A percentile compares a stretch with the other conserved stretches of the same genome.
phyloP scores from a whole-genome alignment of 1,140 invertebrate genomes.

The Neuroterus valhalla region DNA sequence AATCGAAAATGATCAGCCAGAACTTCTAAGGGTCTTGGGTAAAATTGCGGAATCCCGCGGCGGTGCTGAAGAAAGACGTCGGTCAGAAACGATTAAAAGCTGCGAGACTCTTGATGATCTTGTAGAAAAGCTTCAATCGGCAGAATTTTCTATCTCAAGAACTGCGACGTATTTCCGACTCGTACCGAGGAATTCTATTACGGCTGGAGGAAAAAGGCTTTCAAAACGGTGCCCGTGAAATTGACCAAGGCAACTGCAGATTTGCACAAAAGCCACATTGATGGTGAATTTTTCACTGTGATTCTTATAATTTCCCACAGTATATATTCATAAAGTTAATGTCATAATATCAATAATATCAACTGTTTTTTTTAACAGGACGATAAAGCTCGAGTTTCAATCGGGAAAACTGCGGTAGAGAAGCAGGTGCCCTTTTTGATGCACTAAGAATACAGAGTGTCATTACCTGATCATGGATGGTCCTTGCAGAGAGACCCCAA shows the following conservation, averaged over 20 bases:
- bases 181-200: conserved; percentile 33
- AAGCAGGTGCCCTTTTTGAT: conserved; percentile 61
- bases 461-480: conserved; percentile 61
- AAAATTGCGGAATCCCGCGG: conserved; percentile 43
- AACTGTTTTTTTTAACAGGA: conserved; percentile 49
- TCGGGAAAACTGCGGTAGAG: conserved; percentile 66
- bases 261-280: neutral
- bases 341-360: neutral
- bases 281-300: neutral
- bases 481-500: conserved; percentile 64
- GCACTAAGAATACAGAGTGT: conserved; percentile 65
- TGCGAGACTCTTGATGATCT: conserved; percentile 43
- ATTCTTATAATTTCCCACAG: no score
- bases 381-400: conserved; percentile 69
- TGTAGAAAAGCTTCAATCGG: conserved; percentile 13
- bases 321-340: no score
- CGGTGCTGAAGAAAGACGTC: conserved; percentile 42
- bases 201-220: conserved; percentile 32
- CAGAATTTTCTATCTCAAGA: conserved; percentile 35
- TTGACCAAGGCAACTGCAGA: neutral
- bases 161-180: conserved; percentile 38
- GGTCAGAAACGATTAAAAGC: conserved; percentile 36
- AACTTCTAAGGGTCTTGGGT: conserved; percentile 34
- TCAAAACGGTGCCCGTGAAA: conserved; percentile 32
- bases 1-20: conserved; percentile 41